Conservation (phyloP, 2,888 invertebrate species). For the Merodon equestris region DNA sequence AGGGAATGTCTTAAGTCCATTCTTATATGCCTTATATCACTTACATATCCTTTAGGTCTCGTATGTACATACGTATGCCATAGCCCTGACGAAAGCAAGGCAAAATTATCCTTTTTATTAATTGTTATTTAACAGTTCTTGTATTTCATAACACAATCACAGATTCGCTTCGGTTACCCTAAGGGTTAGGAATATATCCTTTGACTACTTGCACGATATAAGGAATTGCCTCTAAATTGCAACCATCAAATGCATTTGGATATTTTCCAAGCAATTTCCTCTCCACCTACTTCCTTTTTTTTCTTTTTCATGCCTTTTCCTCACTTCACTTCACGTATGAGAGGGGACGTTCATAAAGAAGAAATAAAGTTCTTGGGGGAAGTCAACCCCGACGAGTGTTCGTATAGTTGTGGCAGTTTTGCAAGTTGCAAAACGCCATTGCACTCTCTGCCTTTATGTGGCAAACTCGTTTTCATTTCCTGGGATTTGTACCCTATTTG, state of each 20-base stretch:
- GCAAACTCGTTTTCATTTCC: constrained; percentile 41
- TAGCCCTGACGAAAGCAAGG: background rate
- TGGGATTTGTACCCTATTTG: constrained; percentile 30
- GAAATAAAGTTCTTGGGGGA: constrained; percentile 14
- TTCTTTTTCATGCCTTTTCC: too few relatives aligned
- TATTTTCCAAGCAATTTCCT: constrained; percentile 58
- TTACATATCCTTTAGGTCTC: too few relatives aligned
- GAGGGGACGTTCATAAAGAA: background rate
- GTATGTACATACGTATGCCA: too few relatives aligned
- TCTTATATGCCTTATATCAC: too few relatives aligned
- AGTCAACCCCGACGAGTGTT: constrained; percentile 10
- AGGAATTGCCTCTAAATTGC: constrained; percentile 53
- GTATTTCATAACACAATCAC: constrained; percentile 21
- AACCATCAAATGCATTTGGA: constrained; percentile 60
- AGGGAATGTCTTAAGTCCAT: too few relatives aligned
- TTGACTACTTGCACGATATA: constrained; percentile 35
- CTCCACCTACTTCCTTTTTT: background rate
- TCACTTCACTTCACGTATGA: background rate
- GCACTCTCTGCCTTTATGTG: constrained; percentile 26
- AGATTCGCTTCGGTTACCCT: background rate
- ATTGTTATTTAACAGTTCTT: constrained; percentile 52
- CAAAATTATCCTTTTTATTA: constrained; percentile 47
- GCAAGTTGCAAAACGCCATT: constrained; percentile 17
- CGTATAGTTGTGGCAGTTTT: constrained; percentile 18
- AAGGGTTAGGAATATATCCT: constrained; percentile 12